Conservation (phyloP, 2,113 vertebrate species). For the Ursus arctos region DNA sequence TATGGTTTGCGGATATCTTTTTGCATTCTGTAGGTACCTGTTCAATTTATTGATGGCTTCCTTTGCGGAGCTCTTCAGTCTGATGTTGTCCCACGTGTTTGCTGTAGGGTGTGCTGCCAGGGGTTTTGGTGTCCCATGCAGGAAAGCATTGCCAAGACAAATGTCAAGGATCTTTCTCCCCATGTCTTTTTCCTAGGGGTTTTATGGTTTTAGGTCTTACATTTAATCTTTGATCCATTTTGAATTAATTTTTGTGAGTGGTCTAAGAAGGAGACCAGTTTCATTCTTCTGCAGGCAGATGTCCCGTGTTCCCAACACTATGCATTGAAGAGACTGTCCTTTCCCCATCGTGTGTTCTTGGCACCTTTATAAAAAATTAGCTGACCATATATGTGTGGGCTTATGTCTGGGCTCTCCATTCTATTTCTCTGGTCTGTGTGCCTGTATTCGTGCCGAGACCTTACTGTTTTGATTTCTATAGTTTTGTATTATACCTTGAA, state of each 20-base stretch:
- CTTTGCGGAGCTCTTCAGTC: background rate
- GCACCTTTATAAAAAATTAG: background rate
- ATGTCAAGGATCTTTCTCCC: background rate
- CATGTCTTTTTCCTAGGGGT: background rate
- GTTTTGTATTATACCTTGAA: background rate
- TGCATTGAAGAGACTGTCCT: background rate
- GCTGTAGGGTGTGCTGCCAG: no score
- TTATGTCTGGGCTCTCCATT: background rate
- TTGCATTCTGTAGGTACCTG: no score
- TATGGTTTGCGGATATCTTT: rapidly evolving
- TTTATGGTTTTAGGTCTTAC: background rate
- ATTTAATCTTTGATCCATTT: no score
- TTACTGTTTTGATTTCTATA: background rate
- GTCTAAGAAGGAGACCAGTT: background rate
- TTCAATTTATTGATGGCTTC: rapidly evolving
- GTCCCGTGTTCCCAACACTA: no score
- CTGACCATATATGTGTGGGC: rapidly evolving
- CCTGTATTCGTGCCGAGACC: background rate
- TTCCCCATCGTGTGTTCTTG: no score
- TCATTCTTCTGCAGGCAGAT: background rate
- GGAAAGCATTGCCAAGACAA: background rate
- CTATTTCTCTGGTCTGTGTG: background rate
- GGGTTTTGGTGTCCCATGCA: background rate
- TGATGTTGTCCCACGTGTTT: background rate
- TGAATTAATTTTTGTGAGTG: background rate